Conservation (phyloP, 2,888 invertebrate genomes). For the Ectemnius continuus region DNA sequence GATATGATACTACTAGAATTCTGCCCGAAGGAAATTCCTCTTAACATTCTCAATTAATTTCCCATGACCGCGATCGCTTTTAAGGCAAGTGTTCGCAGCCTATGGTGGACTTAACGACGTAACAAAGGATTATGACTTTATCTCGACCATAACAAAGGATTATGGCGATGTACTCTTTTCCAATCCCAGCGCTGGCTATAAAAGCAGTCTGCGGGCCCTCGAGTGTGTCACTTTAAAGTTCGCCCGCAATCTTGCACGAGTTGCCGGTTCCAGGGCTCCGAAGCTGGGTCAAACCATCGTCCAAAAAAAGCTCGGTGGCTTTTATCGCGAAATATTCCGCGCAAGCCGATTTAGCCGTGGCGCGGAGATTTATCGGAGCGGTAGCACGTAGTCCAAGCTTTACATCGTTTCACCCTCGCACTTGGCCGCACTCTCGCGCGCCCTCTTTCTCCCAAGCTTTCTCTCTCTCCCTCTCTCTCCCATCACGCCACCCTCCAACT, state of each 20-base stretch:
- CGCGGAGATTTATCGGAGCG: constrained; percentile 44
- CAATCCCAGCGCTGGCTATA: neutral
- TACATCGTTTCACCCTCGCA: constrained; percentile 43
- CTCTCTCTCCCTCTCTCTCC: neutral
- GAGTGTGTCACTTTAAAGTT: constrained; percentile 6
- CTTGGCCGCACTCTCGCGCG: constrained; percentile 3
- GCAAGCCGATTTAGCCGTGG: constrained; percentile 47
- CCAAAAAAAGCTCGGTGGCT: neutral
- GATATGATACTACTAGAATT: no score
- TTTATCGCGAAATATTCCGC: constrained; percentile 39
- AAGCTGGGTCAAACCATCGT: no score
- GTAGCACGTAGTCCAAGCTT: constrained; percentile 36
- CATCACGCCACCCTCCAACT: no score
- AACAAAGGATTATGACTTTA: constrained; percentile 32
- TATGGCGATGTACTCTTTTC: constrained; percentile 15
- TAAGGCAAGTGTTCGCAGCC: constrained; percentile 22
- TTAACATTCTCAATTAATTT: no score
- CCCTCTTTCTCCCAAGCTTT: neutral
- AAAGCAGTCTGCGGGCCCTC: neutral
- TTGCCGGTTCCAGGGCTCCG: neutral
- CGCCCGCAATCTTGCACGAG: neutral
- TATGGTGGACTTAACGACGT: constrained; percentile 28
- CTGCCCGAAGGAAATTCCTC: no score
- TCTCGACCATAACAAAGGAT: neutral
- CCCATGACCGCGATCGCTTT: constrained; percentile 17